phyloP scores from a whole-genome alignment of 2,888 invertebrate genomes.

The Torymus aiolomorphi region DNA sequence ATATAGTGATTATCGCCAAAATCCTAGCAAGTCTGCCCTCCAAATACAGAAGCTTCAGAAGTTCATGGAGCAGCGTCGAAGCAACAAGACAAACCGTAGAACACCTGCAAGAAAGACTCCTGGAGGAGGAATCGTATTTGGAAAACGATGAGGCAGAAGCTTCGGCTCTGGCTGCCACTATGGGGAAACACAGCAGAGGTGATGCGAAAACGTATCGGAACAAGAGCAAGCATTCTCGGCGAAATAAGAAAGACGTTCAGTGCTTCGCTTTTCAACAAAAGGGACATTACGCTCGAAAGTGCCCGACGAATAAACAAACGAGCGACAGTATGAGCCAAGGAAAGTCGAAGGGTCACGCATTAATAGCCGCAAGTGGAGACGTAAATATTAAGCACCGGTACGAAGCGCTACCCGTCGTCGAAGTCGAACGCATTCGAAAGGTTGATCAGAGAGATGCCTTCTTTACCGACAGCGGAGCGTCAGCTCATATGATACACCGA shows the following conservation, averaged over 20 bases:
- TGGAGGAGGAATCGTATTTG: conserved; percentile 55
- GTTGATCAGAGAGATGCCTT: conserved; percentile 53
- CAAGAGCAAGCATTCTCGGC: no score
- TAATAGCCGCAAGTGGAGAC: no score
- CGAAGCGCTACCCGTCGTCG: no score
- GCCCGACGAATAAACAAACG: no score
- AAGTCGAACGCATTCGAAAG: neutral
- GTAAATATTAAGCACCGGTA: neutral
- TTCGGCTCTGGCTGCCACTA: neutral
- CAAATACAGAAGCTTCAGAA: conserved; percentile 59
- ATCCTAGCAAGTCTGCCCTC: conserved; percentile 61
- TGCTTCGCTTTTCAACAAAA: no score
- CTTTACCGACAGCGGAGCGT: conserved; percentile 61
- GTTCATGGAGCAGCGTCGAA: no score
- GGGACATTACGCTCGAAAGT: no score
- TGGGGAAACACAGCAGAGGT: neutral
- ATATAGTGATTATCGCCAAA: conserved; percentile 60
- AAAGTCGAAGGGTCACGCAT: no score
- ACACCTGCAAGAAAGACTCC: conserved; percentile 56
- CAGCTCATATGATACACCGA: conserved; percentile 54
- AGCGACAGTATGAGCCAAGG: no score
- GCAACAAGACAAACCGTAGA: conserved; percentile 55
- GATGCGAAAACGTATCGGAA: neutral
- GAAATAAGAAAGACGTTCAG: no score
- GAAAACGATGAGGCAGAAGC: conserved; percentile 9